phyloP scores from a whole-genome alignment of 2,888 invertebrate species.

The Abscondita cerata region DNA sequence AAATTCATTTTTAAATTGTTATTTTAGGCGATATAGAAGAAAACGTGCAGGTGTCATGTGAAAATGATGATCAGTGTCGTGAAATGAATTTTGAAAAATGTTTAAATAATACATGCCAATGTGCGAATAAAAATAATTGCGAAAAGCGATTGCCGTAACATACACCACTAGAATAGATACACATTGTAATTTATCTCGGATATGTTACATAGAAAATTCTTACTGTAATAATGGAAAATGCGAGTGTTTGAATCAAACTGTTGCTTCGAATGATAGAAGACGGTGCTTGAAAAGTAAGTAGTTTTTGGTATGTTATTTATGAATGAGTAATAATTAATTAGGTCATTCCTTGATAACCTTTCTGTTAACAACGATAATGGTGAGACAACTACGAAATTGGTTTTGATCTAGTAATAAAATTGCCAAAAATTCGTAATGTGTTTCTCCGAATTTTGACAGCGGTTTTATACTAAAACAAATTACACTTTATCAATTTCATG shows the following conservation, averaged over 20 bases:
- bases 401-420: no score
- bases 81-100: slow-evolving; percentile 81
- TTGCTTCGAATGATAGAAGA: slow-evolving; percentile 41
- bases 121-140: slow-evolving; percentile 84
- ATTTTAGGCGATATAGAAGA: not conserved
- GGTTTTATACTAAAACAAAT: no score
- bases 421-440: no score
- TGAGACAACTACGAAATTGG: no score
- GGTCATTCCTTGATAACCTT: no score
- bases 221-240: slow-evolving; percentile 43
- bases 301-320: no score
- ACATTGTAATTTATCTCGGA: slow-evolving; percentile 39
- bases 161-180: slow-evolving; percentile 46
- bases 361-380: no score
- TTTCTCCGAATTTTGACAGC: no score
- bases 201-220: slow-evolving; percentile 47
- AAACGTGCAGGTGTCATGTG: slow-evolving; percentile 1
- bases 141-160: slow-evolving; percentile 72
- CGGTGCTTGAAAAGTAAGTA: slow-evolving; percentile 46
- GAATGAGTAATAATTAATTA: no score
- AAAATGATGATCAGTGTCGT: not conserved
- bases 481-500: no score
- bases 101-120: slow-evolving; percentile 87
- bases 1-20: not conserved
- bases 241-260: slow-evolving; percentile 41